phyloP scores from a whole-genome alignment of 1,140 invertebrate genomes.

The Zaprionus gabonicus region DNA sequence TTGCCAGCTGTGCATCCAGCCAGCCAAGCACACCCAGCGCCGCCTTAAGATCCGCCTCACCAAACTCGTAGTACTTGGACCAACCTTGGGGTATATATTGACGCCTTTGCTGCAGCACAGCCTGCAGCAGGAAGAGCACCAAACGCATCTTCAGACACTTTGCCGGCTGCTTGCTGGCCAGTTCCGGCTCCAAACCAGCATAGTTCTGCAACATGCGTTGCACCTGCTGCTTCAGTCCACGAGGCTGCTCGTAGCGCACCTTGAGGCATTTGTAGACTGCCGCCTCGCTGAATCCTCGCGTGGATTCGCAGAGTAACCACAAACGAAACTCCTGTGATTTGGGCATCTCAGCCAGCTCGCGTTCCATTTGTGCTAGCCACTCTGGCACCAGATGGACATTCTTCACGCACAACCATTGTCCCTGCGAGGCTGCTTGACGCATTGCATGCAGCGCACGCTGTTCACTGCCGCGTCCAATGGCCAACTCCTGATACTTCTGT shows the following conservation, averaged over 20 bases:
- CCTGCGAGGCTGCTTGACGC: constrained; percentile 61
- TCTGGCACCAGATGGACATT: constrained; percentile 94
- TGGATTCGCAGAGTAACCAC: constrained; percentile 89
- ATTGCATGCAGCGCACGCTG: constrained; percentile 52
- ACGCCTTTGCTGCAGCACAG: constrained; percentile 94
- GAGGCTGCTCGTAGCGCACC: constrained; percentile 93
- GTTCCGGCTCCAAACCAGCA: constrained; percentile 43
- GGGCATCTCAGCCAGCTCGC: constrained; percentile 87
- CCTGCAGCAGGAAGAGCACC: constrained; percentile 86
- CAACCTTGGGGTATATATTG: constrained; percentile 93
- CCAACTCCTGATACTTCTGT: constrained; percentile 86
- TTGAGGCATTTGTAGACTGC: constrained; percentile 86
- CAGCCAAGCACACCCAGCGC: constrained; percentile 90
- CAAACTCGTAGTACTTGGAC: constrained; percentile 96
- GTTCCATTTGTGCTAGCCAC: constrained; percentile 91
- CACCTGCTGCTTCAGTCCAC: constrained; percentile 87
- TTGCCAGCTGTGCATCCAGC: constrained; percentile 83
- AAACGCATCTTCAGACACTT: constrained; percentile 81
- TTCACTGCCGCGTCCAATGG: constrained; percentile 77
- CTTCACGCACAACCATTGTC: constrained; percentile 87
- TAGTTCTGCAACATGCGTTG: constrained; percentile 85
- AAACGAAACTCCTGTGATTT: constrained; percentile 89
- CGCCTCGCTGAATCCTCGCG: constrained; percentile 64
- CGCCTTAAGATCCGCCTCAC: constrained; percentile 92
- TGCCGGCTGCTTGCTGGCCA: constrained; percentile 53